Evolutionary conservation across 2,888 invertebrate genomes (phyloP).

Genomic region (Plusia festucae): DNA sequence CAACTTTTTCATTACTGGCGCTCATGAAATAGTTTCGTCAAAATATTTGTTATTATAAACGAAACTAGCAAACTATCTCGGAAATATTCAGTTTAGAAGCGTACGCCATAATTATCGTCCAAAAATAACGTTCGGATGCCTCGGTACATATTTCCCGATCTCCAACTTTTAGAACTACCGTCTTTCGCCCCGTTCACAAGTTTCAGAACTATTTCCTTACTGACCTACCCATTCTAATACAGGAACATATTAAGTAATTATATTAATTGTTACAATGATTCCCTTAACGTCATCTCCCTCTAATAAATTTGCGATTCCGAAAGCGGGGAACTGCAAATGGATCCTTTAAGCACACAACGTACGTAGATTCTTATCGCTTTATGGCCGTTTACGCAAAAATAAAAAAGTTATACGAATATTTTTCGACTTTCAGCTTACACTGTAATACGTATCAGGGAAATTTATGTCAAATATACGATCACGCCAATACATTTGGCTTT

Average conservation of each 20-base stretch:
- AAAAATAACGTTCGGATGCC: conserved; percentile 31
- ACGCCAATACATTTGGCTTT: conserved; percentile 25
- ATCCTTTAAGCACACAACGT: conserved; percentile 51
- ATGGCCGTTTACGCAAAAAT: conserved; percentile 53
- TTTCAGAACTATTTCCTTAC: neutral
- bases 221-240: too few species aligned
- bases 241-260: conserved; percentile 22
- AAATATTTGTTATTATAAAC: conserved; percentile 35
- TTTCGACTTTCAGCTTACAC: conserved; percentile 29
- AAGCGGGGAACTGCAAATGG: conserved; percentile 41
- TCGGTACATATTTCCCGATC: neutral
- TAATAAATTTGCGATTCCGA: conserved; percentile 47
- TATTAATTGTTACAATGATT: conserved; percentile 50
- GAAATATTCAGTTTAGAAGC: conserved; percentile 29
- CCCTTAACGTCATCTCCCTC: conserved; percentile 32
- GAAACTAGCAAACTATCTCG: conserved; percentile 29
- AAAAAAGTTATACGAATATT: conserved; percentile 44
- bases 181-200: neutral
- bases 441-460: conserved; percentile 24
- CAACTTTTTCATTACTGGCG: neutral
- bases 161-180: neutral
- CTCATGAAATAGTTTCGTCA: conserved; percentile 31
- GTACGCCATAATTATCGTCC: conserved; percentile 10
- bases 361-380: conserved; percentile 52
- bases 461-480: conserved; percentile 21